Evolutionary conservation across 2,888 invertebrate genomes (phyloP), one percentile per base, ranked within the genome.

Genomic region (Gerris lacustris): DNA sequence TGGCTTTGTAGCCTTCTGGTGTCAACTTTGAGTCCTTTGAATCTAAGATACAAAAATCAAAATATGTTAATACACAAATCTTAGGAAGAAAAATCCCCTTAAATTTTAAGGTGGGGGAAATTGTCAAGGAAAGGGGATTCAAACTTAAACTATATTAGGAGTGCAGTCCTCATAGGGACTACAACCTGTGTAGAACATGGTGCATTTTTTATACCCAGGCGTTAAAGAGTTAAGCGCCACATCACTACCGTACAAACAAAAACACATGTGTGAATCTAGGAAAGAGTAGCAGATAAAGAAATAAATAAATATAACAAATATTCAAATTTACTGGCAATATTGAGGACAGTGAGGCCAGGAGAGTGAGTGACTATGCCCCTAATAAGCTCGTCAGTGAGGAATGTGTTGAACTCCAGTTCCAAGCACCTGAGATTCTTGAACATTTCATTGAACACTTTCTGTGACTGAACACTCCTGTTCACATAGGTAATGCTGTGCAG

Each of bases 401-500:
- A 63, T 18, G 67, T n/a, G 64, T 73, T 72, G 66, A 71, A 70
- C 17, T 72, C 73, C 17, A 73, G 68, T 63, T 72, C 71, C 15
- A 73, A 69, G 4, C 63, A 44, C 44, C 66, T 70, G 47, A 73
- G 55, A 6, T 72, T 70, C 43, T 66, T 67, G 5, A 73, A 55
- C 55, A 55, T 55, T 2, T 55, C 55, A 9, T 9, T 9, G 55
- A 55, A 55, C 11, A 15, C 15, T 55, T 5, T 55, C 55, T 55
- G 55, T 9, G 55, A 9, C 55, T 55, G 55, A 55, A 55, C 11
- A 55, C 55, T 55, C 11, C 55, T 55, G 55, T 55, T 55, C 2
- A 55, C 55, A 55, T 55, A 55, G 11, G 15, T 15, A 55, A 55
- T 2, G 15, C 55, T 55, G 9, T 55, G 11, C 15, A 55, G 55